Conservation (phyloP, 2,797 vertebrate species). For the Mionectes olivaceus region DNA sequence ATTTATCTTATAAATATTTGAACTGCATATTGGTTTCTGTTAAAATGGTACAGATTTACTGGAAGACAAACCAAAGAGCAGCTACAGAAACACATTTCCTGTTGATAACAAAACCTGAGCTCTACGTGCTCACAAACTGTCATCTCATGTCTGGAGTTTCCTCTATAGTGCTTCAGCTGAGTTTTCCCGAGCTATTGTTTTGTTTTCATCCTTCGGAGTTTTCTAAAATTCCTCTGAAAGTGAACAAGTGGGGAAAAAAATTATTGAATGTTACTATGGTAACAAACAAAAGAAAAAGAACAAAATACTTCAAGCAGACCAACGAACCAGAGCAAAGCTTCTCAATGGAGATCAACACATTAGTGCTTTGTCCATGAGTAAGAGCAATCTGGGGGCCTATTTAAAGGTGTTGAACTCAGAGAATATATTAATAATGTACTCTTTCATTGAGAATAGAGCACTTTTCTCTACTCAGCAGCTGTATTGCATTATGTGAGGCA, state of each 20-base stretch:
- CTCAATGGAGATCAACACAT: rapidly evolving
- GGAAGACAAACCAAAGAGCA: constrained; percentile 58
- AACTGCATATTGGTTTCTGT: constrained; percentile 45
- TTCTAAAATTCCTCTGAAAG: constrained; percentile 32
- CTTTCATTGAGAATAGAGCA: background rate
- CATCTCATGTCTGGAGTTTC: constrained; percentile 27
- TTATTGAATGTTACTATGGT: constrained; percentile 3
- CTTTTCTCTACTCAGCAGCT: background rate
- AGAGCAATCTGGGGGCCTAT: background rate
- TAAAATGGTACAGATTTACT: constrained; percentile 58
- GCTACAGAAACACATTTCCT: constrained; percentile 14
- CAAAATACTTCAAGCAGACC: background rate
- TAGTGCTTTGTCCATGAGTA: background rate
- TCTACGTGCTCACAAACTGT: background rate
- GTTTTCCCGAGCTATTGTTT: background rate
- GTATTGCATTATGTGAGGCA: background rate
- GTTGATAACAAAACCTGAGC: constrained; percentile 5
- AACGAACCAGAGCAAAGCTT: background rate
- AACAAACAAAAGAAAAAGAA: background rate
- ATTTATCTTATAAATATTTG: constrained; percentile 63
- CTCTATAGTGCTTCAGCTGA: background rate
- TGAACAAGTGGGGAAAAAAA: background rate
- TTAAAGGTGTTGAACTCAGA: background rate
- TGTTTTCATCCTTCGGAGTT: background rate
- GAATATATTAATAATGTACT: background rate